A percentile compares a stretch with the other conserved stretches of the same genome.
These are phyloP conservation scores for Drosophila obscura DNA, from an alignment of 1,140 invertebrate genomes.

Conservation along the genomic window DNA sequence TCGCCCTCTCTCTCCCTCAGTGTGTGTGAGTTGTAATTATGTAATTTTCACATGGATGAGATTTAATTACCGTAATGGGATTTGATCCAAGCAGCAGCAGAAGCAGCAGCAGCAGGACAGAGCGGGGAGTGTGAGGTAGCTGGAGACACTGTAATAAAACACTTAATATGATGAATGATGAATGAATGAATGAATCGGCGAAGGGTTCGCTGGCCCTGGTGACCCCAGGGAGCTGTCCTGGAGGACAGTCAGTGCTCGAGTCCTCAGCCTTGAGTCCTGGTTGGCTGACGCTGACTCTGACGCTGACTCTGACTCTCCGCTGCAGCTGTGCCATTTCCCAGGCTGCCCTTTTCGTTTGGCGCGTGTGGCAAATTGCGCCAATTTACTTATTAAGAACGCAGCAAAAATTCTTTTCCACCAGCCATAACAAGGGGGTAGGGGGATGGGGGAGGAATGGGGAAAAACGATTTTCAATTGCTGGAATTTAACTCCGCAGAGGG, in stretches of 20 bases:
- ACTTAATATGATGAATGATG: conserved; percentile 82
- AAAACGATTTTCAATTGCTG: conserved; percentile 41
- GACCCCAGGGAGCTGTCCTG: conserved; percentile 41
- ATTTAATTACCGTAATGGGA: conserved; percentile 84
- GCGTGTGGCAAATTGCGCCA: conserved; percentile 78
- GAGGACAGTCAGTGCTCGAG: conserved; percentile 1
- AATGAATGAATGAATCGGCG: conserved; percentile 75
- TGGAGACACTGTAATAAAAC: conserved; percentile 69
- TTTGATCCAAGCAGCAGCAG: conserved; percentile 52
- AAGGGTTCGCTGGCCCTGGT: conserved; percentile 56
- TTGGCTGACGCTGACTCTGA: neutral
- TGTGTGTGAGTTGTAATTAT: conserved; percentile 72
- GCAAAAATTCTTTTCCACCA: conserved; percentile 43
- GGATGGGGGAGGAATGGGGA: neutral
- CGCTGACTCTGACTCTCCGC: conserved; percentile 6
- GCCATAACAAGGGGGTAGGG: conserved; percentile 12
- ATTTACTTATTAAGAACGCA: conserved; percentile 75
- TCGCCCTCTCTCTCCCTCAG: conserved; percentile 12
- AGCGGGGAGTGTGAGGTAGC: conserved; percentile 21
- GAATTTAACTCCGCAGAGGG: conserved; percentile 17
- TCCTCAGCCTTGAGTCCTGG: neutral
- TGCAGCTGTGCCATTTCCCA: conserved; percentile 65
- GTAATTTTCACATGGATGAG: conserved; percentile 83
- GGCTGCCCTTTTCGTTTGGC: conserved; percentile 66
- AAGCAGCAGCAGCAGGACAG: conserved; percentile 18